These are phyloP conservation scores for Caenorhabditis drosophilae DNA, from an alignment of 2,888 invertebrate species.

Conservation along the genomic window DNA sequence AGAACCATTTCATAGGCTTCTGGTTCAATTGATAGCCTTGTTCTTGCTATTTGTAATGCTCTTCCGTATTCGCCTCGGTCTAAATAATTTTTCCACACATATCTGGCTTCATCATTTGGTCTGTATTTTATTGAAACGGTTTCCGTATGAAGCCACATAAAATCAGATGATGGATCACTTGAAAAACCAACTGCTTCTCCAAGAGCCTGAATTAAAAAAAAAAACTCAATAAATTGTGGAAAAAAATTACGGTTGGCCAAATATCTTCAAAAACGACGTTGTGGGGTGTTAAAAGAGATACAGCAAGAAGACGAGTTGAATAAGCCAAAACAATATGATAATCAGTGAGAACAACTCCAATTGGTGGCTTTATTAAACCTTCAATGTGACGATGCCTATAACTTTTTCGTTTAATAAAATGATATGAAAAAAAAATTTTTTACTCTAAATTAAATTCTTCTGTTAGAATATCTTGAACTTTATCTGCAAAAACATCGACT, in stretches of 20 bases:
- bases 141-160: constrained; percentile 60
- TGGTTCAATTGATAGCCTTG: constrained; percentile 47
- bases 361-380: constrained; percentile 58
- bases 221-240: background rate
- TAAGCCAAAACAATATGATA: constrained; percentile 62
- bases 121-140: constrained; percentile 57
- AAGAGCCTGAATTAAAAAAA: constrained; percentile 23
- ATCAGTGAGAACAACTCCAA: constrained; percentile 62
- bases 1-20: constrained; percentile 62
- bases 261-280: constrained; percentile 60
- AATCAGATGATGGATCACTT: constrained; percentile 55
- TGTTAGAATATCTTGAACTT: constrained; percentile 32
- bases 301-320: constrained; percentile 54
- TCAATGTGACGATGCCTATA: constrained; percentile 58
- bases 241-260: constrained; percentile 37
- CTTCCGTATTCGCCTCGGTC: constrained; percentile 59
- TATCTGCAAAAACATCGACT: constrained; percentile 38
- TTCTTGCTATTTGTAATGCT: constrained; percentile 50
- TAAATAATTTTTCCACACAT: constrained; percentile 64
- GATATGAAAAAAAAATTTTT: constrained; percentile 15
- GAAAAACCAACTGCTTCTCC: constrained; percentile 53
- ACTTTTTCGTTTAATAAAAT: constrained; percentile 1
- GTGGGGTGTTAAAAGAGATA: constrained; percentile 56
- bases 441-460: constrained; percentile 50
- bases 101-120: constrained; percentile 63